These are phyloP conservation scores for Drosophila watanabei DNA, from an alignment of 1,140 invertebrate species.

Conservation along the genomic window DNA sequence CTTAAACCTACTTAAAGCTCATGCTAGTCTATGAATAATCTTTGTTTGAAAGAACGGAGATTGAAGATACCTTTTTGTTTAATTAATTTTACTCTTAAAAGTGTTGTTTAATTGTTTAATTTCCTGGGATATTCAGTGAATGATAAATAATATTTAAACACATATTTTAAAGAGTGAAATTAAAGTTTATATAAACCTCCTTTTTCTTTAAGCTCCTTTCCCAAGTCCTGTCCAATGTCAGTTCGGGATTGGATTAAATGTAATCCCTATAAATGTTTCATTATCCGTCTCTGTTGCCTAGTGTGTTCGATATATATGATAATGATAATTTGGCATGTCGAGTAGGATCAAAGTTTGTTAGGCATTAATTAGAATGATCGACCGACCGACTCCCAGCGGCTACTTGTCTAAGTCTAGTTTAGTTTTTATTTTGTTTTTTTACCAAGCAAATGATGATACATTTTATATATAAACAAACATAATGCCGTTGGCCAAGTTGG, in stretches of 20 bases:
- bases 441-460: constrained; percentile 16
- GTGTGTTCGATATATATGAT: constrained; percentile 13
- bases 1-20: background rate
- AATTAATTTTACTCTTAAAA: too few relatives aligned
- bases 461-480: constrained; percentile 21
- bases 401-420: constrained; percentile 39
- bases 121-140: background rate
- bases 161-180: background rate
- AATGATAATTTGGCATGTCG: constrained; percentile 2
- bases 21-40: constrained; percentile 1
- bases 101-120: background rate
- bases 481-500: constrained; percentile 20
- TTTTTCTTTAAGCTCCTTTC: background rate
- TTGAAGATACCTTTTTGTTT: too few relatives aligned
- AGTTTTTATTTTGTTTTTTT: constrained; percentile 29
- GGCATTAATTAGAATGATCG: constrained; percentile 34
- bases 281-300: constrained; percentile 27
- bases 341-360: constrained; percentile 35
- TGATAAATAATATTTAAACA: background rate
- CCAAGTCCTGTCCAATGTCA: constrained; percentile 1
- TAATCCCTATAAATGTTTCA: constrained; percentile 3
- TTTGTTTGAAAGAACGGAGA: background rate
- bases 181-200: background rate
- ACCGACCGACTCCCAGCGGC: constrained; percentile 16
- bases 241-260: constrained; percentile 32